Percentiles rank a stretch among this genome's conserved stretches.
phyloP scores from a whole-genome alignment of 2,113 vertebrate genomes.

The Sula dactylatra region DNA sequence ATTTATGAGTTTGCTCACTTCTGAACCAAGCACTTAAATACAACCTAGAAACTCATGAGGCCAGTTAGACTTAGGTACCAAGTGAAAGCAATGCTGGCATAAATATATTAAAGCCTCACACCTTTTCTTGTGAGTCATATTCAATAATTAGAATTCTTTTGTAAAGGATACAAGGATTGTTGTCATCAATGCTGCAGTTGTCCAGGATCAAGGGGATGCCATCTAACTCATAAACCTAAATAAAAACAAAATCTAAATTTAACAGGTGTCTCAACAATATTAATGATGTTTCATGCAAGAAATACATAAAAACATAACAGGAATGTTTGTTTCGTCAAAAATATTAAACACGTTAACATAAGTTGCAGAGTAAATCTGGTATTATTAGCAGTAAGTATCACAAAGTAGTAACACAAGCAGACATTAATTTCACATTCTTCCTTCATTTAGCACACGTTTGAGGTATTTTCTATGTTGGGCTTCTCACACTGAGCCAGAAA shows the following conservation, averaged over 20 bases:
- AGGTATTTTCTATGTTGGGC: not conserved
- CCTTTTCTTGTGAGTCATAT: not conserved
- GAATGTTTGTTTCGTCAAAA: not conserved
- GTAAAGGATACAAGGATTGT: constrained; percentile 98
- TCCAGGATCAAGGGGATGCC: constrained; percentile 93
- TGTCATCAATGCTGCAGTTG: constrained; percentile 91
- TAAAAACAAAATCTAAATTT: not conserved
- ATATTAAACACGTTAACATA: not conserved
- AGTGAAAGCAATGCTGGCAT: not conserved
- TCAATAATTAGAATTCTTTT: not conserved
- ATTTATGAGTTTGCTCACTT: not conserved
- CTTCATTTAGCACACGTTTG: not conserved
- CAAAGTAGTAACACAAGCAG: not conserved
- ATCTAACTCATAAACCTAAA: constrained; percentile 87
- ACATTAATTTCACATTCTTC: not conserved
- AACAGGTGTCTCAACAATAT: not conserved
- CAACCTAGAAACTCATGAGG: not conserved
- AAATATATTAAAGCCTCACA: not conserved
- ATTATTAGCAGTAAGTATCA: not conserved
- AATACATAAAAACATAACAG: accelerated
- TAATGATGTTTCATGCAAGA: not conserved
- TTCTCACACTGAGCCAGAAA: not conserved
- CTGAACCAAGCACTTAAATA: not conserved
- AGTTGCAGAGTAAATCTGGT: not conserved
- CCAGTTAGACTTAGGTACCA: not conserved